These are phyloP conservation scores for Paramormyrops hopkinsi DNA, from an alignment of 2,797 vertebrate genomes.

Conservation along the genomic window DNA sequence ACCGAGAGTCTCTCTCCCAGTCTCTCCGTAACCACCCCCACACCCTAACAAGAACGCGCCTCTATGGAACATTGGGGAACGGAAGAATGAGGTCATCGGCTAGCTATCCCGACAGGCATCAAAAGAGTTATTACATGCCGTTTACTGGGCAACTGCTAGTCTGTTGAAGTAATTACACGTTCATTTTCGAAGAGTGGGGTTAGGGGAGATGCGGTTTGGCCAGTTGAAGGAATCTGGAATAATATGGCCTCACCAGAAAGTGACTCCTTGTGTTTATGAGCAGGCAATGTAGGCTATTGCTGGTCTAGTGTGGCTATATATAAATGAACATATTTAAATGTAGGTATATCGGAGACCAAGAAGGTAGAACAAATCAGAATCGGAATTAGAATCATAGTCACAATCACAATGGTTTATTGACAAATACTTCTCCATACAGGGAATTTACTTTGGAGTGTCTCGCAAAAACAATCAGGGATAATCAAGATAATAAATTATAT, in stretches of 20 bases:
- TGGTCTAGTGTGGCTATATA: background rate
- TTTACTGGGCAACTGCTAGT: constrained; percentile 1
- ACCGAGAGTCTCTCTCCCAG: background rate
- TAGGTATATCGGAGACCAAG: background rate
- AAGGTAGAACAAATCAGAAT: background rate
- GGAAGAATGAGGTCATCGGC: constrained; percentile 27
- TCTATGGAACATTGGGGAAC: constrained; percentile 9
- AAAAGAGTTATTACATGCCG: constrained; percentile 24
- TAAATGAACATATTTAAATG: background rate
- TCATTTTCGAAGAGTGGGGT: background rate
- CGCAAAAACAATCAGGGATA: background rate
- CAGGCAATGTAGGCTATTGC: background rate
- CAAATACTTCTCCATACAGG: background rate
- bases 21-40: background rate
- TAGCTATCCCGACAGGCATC: constrained; percentile 22
- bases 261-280: background rate
- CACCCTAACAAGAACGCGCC: background rate
- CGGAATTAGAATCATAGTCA: background rate
- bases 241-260: constrained; percentile 15
- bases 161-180: constrained; percentile 23
- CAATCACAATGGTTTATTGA: background rate
- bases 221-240: constrained; percentile 11
- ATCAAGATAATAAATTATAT: background rate
- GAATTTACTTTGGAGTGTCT: background rate
- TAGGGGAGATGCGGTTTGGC: constrained; percentile 16